A percentile compares a stretch with the other conserved stretches of the same genome.
These are phyloP conservation scores for Anser cygnoides DNA, from an alignment of 2,113 vertebrate species.

Conservation along the genomic window DNA sequence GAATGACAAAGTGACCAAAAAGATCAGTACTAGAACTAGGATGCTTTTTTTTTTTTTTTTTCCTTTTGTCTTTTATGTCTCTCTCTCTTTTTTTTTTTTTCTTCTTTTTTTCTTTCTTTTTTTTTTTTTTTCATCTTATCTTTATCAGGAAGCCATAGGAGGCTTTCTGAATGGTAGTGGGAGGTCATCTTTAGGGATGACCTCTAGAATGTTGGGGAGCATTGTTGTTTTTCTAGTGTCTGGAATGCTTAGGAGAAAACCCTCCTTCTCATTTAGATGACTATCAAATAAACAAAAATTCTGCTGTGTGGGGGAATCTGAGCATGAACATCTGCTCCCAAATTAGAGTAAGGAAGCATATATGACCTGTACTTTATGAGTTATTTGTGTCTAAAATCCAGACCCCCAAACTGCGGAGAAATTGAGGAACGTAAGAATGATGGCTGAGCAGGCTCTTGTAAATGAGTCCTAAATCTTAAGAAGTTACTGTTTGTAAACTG, in stretches of 20 bases:
- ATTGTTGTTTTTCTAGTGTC: background rate
- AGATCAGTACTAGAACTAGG: background rate
- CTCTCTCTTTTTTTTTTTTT: too few relatives aligned
- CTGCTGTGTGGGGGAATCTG: background rate
- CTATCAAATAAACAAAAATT: background rate
- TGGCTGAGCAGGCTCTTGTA: background rate
- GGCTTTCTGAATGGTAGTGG: background rate
- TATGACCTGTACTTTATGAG: background rate
- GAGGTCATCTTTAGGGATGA: background rate
- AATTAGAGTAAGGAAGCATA: background rate
- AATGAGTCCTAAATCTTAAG: background rate
- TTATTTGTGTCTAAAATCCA: background rate
- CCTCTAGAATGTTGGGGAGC: background rate
- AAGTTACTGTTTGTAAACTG: background rate
- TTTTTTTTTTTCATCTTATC: too few relatives aligned
- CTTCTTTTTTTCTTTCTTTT: too few relatives aligned
- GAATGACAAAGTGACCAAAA: background rate
- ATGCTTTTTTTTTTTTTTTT: too few relatives aligned
- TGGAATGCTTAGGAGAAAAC: background rate
- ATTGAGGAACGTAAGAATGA: background rate
- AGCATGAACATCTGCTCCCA: background rate
- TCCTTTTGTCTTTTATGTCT: background rate
- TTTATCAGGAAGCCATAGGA: background rate
- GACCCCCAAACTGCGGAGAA: background rate
- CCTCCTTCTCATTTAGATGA: background rate